Base-by-base conservation (phyloP, 2,113 vertebrate species). In the Apodemus sylvaticus region DNA sequence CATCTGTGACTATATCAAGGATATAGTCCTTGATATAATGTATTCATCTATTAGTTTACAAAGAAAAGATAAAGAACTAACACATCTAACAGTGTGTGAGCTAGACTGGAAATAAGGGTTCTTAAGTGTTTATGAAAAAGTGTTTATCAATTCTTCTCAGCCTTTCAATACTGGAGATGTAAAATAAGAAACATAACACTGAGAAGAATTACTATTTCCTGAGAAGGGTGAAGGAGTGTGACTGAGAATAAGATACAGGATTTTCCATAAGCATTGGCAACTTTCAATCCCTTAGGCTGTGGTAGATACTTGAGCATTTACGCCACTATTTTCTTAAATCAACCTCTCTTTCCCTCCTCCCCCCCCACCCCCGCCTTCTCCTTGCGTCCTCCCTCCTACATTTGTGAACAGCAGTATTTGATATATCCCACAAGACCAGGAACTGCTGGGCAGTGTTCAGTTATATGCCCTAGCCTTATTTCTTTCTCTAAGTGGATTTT, bases 31-130 rank as follows among this genome's bases (percentile, higher is more conserved):
- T 45, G 7, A 34, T 82, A 66, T 94, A 83, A 11, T 92, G 77
- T 26, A 55, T 11, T 36, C 68, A 64, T 36, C 19, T 81, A 45
- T 42, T 71, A 82, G 5, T 95, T 81, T 34, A n/a, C 60, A 92
- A 93, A 73, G 90, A 89, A 64, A 70, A 88, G 11, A 70, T 48
- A 45, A 79, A 92, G 70, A 91, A 91, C 22, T 60, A 87, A 87
- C 74, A 88, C 10, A 77, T 22, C 12, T 26, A 48, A 14, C 31
- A 82, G 74, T 12, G 3, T 76, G 45, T 34, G 16, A 77, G 62
- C 62, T 24, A 83, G 55, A 31, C 31, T 92, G 86, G 24, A 6
- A 91, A 76, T 7, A 66, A 29, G 91, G 39, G 92, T 19, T 93
- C 60, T 42, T 73, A 55, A 51, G 29, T 91, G 19, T 95, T 68